Evolutionary conservation across 2,888 invertebrate species (phyloP).

Genomic region (Parasteatoda lunata): DNA sequence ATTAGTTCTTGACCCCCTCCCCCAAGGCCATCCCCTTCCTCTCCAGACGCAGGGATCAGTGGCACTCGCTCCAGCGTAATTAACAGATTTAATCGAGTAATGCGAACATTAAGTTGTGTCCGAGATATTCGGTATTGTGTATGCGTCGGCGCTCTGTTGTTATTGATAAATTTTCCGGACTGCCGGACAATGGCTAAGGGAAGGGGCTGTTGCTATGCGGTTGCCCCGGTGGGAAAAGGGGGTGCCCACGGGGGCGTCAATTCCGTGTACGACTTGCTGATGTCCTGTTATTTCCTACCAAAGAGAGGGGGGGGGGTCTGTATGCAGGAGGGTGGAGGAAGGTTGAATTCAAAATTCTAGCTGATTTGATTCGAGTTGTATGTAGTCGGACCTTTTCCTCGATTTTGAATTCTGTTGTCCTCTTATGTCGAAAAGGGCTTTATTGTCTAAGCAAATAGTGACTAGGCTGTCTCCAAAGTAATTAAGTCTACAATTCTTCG

Average conservation of each 20-base stretch:
- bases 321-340: background rate
- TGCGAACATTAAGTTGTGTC: slow-evolving; percentile 67
- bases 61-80: slow-evolving; percentile 67
- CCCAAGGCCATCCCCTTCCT: slow-evolving; percentile 20
- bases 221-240: slow-evolving; percentile 44
- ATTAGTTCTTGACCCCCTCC: slow-evolving; percentile 49
- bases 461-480: too few species aligned
- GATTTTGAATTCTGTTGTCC: background rate
- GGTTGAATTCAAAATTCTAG: background rate
- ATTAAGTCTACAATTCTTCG: too few species aligned
- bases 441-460: too few species aligned
- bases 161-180: slow-evolving; percentile 68
- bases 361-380: background rate
- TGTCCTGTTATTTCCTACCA: slow-evolving; percentile 31
- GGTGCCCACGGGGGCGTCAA: slow-evolving; percentile 4
- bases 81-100: slow-evolving; percentile 68
- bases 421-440: too few species aligned
- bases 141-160: slow-evolving; percentile 62
- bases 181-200: slow-evolving; percentile 23
- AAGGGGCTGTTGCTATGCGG: slow-evolving; percentile 57
- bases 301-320: slow-evolving; percentile 6
- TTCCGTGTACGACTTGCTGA: slow-evolving; percentile 9
- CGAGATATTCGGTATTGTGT: slow-evolving; percentile 63
- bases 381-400: background rate
- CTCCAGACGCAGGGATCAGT: slow-evolving; percentile 67